A percentile compares a stretch with the other conserved stretches of the same genome.
Evolutionary conservation across 2,888 invertebrate species (phyloP).

Genomic region (Nemotelus pantherinus): DNA sequence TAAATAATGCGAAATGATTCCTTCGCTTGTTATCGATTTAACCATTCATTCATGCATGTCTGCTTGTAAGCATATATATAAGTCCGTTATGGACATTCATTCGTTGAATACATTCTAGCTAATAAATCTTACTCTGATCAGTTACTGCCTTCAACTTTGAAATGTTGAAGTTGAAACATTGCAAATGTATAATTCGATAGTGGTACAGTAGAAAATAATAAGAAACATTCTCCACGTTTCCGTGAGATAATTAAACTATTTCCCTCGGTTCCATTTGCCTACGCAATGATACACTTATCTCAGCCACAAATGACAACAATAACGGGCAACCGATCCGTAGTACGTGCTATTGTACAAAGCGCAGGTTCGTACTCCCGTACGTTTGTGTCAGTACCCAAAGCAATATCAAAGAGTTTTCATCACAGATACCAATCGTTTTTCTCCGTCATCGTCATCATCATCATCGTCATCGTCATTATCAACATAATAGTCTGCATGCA

Average conservation of each 20-base stretch:
- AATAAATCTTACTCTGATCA: constrained; percentile 27
- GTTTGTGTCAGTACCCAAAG: constrained; percentile 1
- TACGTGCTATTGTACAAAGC: constrained; percentile 20
- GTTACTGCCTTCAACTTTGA: background rate
- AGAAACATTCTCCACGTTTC: constrained; percentile 42
- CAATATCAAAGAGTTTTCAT: constrained; percentile 41
- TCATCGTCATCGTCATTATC: constrained; percentile 41
- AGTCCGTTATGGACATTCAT: too few relatives aligned
- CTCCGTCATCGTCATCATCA: constrained; percentile 28
- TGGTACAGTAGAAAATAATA: constrained; percentile 30
- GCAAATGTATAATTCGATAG: background rate
- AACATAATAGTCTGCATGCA: constrained; percentile 24
- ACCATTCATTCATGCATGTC: too few relatives aligned
- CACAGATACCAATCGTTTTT: constrained; percentile 40
- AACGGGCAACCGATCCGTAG: constrained; percentile 40
- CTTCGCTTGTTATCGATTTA: too few relatives aligned
- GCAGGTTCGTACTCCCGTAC: constrained; percentile 4
- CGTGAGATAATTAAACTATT: constrained; percentile 46
- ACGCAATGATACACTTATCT: constrained; percentile 49
- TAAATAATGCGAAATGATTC: too few relatives aligned
- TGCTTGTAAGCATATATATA: too few relatives aligned
- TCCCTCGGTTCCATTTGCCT: constrained; percentile 48
- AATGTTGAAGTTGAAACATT: background rate
- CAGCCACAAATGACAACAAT: constrained; percentile 49
- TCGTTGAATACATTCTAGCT: background rate